phyloP scores from a whole-genome alignment of 2,797 vertebrate species.

The Pygocentrus nattereri region DNA sequence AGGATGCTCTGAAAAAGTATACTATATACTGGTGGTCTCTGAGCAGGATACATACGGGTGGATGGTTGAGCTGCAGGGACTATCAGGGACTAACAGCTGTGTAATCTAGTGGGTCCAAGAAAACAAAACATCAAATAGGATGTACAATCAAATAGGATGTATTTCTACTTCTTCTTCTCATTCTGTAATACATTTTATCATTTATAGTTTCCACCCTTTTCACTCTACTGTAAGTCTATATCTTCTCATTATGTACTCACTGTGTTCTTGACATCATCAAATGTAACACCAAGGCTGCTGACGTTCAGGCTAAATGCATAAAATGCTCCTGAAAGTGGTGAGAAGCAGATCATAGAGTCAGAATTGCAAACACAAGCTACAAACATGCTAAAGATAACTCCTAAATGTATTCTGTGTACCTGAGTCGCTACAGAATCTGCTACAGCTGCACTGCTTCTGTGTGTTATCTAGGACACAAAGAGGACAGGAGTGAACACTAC shows the following conservation, averaged over 20 bases:
- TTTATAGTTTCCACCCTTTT: no score
- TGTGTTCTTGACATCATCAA: constrained; percentile 16
- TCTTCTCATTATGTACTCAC: constrained; percentile 58
- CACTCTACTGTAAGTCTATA: no score
- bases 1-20: background rate
- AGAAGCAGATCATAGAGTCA: background rate
- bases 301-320: constrained; percentile 66
- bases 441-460: constrained; percentile 65
- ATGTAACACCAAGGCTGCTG: background rate
- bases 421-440: constrained; percentile 57
- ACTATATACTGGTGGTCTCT: background rate
- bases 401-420: constrained; percentile 61
- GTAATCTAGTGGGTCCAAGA: constrained; percentile 28
- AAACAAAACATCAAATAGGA: background rate
- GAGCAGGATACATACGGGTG: constrained; percentile 13
- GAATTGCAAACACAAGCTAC: background rate
- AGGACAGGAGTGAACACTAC: constrained; percentile 1
- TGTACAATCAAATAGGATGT: no score
- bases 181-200: no score
- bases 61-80: background rate
- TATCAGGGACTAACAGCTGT: constrained; percentile 30
- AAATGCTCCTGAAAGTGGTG: constrained; percentile 64
- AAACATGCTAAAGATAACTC: background rate
- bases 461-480: constrained; percentile 54
- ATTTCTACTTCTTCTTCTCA: background rate